phyloP scores from a whole-genome alignment of 2,888 invertebrate genomes.

The Leptopilina myrica region DNA sequence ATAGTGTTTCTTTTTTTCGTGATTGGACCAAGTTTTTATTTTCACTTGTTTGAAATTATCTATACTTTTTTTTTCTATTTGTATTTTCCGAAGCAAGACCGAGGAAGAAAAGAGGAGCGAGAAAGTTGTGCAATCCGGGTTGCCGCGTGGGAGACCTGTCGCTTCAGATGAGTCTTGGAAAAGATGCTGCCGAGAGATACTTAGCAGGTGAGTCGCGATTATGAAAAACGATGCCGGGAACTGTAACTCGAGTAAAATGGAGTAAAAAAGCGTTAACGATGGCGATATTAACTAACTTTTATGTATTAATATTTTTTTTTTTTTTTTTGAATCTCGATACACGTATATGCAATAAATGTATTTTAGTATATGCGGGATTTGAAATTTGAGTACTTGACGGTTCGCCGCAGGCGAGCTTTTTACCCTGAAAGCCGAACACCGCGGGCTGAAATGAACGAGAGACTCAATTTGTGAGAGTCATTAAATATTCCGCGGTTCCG shows the following conservation, averaged over 20 bases:
- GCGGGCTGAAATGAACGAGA: conserved; percentile 3
- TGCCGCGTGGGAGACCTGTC: conserved; percentile 41
- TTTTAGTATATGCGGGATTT: neutral
- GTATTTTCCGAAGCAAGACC: neutral
- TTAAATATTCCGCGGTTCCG: conserved; percentile 29
- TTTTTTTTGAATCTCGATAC: conserved; percentile 18
- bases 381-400: conserved; percentile 9
- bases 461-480: conserved; percentile 28
- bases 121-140: conserved; percentile 29
- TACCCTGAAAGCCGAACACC: conserved; percentile 27
- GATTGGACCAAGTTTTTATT: neutral
- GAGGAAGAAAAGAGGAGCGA: conserved; percentile 8
- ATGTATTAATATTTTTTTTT: conserved; percentile 6
- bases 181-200: conserved; percentile 15
- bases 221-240: conserved; percentile 30
- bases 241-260: conserved; percentile 11
- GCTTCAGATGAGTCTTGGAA: conserved; percentile 26
- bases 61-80: neutral
- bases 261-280: conserved; percentile 7
- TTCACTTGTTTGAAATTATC: neutral
- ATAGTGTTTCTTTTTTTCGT: conserved; percentile 22
- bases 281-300: neutral
- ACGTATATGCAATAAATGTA: neutral
- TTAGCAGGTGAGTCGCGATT: conserved; percentile 35
- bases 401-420: conserved; percentile 17